Conservation (phyloP, 2,888 invertebrate genomes). For the Callyntrura guangdongensis region DNA sequence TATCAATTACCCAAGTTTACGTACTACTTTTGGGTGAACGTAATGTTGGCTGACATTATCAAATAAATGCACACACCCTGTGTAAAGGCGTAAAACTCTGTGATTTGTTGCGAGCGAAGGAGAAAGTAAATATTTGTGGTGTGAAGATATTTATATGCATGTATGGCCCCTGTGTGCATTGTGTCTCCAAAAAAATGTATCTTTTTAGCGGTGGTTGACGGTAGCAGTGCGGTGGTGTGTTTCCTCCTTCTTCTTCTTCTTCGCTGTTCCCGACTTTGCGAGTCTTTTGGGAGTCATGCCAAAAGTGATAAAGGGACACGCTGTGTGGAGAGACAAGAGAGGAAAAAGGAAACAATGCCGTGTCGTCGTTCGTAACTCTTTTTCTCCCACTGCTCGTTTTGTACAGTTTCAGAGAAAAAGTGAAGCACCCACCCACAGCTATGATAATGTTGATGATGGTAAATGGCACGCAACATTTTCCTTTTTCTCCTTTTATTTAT, state of each 20-base stretch:
- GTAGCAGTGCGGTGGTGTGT: background rate
- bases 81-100: background rate
- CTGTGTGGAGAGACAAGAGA: background rate
- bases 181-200: background rate
- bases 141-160: background rate
- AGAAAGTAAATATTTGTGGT: slow-evolving; percentile 62
- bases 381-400: slow-evolving; percentile 20
- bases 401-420: background rate
- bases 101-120: background rate
- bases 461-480: slow-evolving; percentile 50
- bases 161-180: background rate
- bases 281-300: slow-evolving; percentile 55
- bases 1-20: slow-evolving; percentile 9
- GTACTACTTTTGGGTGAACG: background rate
- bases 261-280: slow-evolving; percentile 20
- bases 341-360: slow-evolving; percentile 55
- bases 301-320: slow-evolving; percentile 55
- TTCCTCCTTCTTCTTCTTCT: background rate
- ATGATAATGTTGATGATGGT: slow-evolving; percentile 33
- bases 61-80: background rate
- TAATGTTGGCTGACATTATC: slow-evolving; percentile 31
- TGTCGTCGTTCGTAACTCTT: slow-evolving; percentile 39
- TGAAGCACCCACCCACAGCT: slow-evolving; percentile 32
- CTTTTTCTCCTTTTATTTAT: slow-evolving; percentile 1
- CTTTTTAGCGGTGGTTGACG: background rate